phyloP scores from a whole-genome alignment of 1,140 invertebrate genomes.

The Penaeus vannamei region DNA sequence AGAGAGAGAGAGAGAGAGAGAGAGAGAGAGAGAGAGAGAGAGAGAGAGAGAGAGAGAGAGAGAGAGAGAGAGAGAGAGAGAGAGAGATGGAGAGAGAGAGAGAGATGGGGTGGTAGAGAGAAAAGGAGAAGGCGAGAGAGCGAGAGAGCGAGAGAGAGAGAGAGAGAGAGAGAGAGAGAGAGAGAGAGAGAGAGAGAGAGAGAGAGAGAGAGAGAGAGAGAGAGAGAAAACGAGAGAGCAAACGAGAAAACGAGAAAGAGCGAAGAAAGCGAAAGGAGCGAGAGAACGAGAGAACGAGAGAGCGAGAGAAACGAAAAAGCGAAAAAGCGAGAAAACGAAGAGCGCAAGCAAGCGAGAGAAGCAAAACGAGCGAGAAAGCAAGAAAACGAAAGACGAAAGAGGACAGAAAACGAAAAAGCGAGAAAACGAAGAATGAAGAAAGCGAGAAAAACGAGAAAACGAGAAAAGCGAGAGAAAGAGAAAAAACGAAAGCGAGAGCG shows the following conservation, averaged over 20 bases:
- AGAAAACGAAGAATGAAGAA: background rate
- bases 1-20: conserved; percentile 11
- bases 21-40: conserved; percentile 11
- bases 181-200: conserved; percentile 9
- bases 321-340: no score
- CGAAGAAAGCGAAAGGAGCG: background rate
- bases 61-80: conserved; percentile 3
- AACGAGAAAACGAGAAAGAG: background rate
- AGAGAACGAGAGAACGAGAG: background rate
- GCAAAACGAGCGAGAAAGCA: background rate
- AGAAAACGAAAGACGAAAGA: background rate
- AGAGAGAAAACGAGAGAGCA: background rate
- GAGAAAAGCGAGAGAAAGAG: background rate
- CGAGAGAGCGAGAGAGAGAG: no score
- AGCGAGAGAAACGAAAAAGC: no score
- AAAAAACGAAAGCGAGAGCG: background rate
- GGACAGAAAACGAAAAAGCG: background rate
- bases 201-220: conserved; percentile 22
- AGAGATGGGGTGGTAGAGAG: no score
- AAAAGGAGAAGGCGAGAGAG: no score
- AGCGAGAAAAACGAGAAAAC: background rate
- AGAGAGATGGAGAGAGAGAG: no score
- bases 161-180: conserved; percentile 5
- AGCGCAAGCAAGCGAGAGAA: background rate
- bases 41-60: conserved; percentile 11